Percentiles rank a stretch among this genome's conserved stretches.
These are phyloP conservation scores for Araneus ventricosus DNA, from an alignment of 1,140 invertebrate species.

Conservation along the genomic window DNA sequence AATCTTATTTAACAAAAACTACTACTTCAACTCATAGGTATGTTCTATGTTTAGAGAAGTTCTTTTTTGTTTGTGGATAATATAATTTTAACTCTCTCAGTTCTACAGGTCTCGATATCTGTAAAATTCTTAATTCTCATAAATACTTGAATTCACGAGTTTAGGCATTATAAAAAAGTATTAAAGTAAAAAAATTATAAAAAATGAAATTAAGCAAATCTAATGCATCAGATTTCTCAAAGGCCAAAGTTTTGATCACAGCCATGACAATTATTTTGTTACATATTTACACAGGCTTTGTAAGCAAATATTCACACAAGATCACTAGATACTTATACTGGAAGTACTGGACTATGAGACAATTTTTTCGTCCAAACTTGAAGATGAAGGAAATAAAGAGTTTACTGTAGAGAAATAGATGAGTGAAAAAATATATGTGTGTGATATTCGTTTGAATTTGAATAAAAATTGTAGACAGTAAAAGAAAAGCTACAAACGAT, in stretches of 20 bases:
- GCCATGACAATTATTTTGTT: slow-evolving; percentile 1
- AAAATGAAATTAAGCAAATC: neutral
- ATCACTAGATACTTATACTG: neutral
- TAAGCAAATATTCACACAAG: slow-evolving; percentile 14
- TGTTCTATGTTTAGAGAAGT: too few species aligned
- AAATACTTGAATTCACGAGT: neutral
- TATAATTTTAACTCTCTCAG: too few species aligned
- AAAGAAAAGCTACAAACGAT: too few species aligned
- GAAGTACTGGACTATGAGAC: neutral
- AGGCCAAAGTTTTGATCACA: neutral
- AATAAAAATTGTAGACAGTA: too few species aligned
- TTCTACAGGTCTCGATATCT: neutral
- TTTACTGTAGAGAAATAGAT: neutral
- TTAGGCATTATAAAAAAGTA: neutral
- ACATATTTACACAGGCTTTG: slow-evolving; percentile 48
- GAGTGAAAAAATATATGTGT: too few species aligned
- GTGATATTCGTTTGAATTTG: too few species aligned
- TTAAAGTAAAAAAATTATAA: neutral
- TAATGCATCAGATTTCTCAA: neutral
- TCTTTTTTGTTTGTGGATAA: neutral
- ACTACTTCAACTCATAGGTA: neutral
- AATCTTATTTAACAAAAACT: slow-evolving; percentile 8
- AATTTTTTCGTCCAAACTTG: neutral
- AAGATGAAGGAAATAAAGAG: neutral
- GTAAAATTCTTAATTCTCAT: neutral